Evolutionary conservation across 2,888 invertebrate genomes (phyloP).

Genomic region (Coleophora deauratella): DNA sequence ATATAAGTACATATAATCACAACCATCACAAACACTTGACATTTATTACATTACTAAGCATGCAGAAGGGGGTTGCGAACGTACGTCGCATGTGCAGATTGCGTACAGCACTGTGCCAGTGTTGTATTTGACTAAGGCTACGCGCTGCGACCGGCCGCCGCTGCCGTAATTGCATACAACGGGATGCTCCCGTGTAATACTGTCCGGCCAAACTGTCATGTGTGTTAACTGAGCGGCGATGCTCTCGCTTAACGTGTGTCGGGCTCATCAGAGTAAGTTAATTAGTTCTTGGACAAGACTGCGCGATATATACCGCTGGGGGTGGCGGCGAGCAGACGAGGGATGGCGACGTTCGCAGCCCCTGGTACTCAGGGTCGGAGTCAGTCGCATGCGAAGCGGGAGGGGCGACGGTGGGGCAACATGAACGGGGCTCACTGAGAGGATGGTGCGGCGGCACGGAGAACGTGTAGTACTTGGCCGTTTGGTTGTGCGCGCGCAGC

Average conservation of each 20-base stretch:
- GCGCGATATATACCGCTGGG: slow-evolving; percentile 57
- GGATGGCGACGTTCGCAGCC: slow-evolving; percentile 68
- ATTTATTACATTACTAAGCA: slow-evolving; percentile 63
- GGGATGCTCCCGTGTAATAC: too few relatives aligned
- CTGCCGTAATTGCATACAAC: slow-evolving; percentile 8
- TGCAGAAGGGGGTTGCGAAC: slow-evolving; percentile 74
- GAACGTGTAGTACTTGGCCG: slow-evolving; percentile 78
- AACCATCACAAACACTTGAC: slow-evolving; percentile 58
- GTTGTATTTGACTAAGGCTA: slow-evolving; percentile 43
- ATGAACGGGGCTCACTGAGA: slow-evolving; percentile 75
- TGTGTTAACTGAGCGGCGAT: slow-evolving; percentile 4
- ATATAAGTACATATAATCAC: slow-evolving; percentile 23
- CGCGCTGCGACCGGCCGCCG: slow-evolving; percentile 27
- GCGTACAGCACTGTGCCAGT: slow-evolving; percentile 38
- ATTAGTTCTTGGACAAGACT: slow-evolving; percentile 19
- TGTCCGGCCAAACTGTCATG: neutral
- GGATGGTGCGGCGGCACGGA: slow-evolving; percentile 76
- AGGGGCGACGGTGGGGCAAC: slow-evolving; percentile 74
- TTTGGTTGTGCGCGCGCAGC: slow-evolving; percentile 76
- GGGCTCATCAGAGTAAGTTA: slow-evolving; percentile 6
- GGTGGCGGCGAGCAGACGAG: slow-evolving; percentile 45
- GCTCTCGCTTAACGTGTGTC: slow-evolving; percentile 34
- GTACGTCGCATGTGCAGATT: slow-evolving; percentile 55
- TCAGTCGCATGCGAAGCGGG: slow-evolving; percentile 73
- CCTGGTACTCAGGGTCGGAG: slow-evolving; percentile 70